phyloP scores from a whole-genome alignment of 2,888 invertebrate genomes.

The Pammene aurita region DNA sequence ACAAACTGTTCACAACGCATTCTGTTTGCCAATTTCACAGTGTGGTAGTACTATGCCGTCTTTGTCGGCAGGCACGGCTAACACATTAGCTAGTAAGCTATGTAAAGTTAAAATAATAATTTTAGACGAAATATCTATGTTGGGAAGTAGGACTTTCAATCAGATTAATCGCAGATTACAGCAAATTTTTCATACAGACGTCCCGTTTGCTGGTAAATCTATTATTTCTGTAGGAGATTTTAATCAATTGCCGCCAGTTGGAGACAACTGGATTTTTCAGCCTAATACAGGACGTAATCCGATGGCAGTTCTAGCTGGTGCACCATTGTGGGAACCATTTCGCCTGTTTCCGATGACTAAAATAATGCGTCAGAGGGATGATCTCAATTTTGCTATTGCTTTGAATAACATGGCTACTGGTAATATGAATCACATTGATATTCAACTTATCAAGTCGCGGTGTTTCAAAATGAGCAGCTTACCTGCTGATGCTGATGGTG shows the following conservation, averaged over 20 bases:
- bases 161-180: constrained; percentile 35
- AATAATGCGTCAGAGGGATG: background rate
- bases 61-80: constrained; percentile 24
- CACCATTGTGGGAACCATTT: background rate
- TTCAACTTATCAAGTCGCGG: no score
- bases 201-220: constrained; percentile 30
- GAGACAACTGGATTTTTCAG: constrained; percentile 32
- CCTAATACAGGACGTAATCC: background rate
- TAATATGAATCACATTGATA: background rate
- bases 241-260: constrained; percentile 38
- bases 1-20: constrained; percentile 49
- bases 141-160: background rate
- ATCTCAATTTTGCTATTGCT: background rate
- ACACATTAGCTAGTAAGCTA: constrained; percentile 19
- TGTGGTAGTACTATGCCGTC: constrained; percentile 24
- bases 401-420: background rate
- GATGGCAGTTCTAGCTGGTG: background rate
- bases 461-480: no score
- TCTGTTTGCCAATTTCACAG: constrained; percentile 41
- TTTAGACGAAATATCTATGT: constrained; percentile 15
- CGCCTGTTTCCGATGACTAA: background rate
- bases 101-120: background rate
- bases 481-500: no score
- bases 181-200: constrained; percentile 32
- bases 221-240: constrained; percentile 26